Conservation (phyloP, 2,797 vertebrate genomes). For the Orientallactaga sibirica region DNA sequence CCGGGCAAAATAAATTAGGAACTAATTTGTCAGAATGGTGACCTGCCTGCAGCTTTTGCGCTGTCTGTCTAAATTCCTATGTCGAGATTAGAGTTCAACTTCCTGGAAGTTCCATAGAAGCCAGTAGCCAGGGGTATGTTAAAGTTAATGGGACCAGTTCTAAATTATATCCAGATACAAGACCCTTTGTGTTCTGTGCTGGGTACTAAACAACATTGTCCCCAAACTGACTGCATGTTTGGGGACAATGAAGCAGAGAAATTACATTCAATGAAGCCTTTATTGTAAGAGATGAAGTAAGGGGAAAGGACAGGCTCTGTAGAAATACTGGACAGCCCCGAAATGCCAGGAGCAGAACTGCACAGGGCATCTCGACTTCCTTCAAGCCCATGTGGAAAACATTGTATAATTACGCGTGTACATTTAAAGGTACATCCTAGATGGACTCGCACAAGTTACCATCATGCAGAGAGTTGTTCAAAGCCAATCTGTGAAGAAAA, state of each 20-base stretch:
- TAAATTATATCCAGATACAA: conserved; percentile 79
- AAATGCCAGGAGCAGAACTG: neutral
- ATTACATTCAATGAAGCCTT: conserved; percentile 49
- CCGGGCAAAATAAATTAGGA: conserved; percentile 76
- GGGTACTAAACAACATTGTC: conserved; percentile 64
- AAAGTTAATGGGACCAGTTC: conserved; percentile 63
- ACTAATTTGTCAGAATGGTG: conserved; percentile 76
- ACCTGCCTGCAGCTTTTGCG: conserved; percentile 43
- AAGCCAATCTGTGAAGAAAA: neutral
- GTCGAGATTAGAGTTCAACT: conserved; percentile 37
- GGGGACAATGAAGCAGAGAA: conserved; percentile 76
- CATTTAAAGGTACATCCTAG: neutral
- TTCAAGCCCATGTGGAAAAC: neutral
- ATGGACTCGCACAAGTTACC: neutral
- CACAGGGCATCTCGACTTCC: neutral
- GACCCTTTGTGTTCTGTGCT: conserved; percentile 69
- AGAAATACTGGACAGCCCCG: neutral
- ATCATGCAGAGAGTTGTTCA: neutral
- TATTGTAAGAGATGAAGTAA: conserved; percentile 26
- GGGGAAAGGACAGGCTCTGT: conserved; percentile 29
- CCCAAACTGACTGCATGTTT: conserved; percentile 73
- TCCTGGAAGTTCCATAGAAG: conserved; percentile 45
- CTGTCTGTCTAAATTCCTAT: conserved; percentile 58
- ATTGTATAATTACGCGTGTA: neutral
- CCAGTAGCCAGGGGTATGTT: neutral